These are phyloP conservation scores for Sandelia bainsii DNA, from an alignment of 2,797 vertebrate genomes.

Conservation along the genomic window DNA sequence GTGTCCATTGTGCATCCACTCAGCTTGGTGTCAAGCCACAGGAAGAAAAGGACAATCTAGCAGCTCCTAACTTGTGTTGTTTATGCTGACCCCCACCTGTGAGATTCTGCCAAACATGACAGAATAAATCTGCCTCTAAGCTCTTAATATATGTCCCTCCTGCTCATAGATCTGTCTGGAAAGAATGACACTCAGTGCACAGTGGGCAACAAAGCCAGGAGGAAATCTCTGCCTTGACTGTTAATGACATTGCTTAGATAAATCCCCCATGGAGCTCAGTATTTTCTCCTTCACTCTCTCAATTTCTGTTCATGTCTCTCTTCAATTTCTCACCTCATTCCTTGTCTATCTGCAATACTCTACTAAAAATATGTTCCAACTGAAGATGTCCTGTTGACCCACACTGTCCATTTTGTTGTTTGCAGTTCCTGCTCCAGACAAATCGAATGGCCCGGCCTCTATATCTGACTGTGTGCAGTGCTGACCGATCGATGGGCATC, in stretches of 20 bases:
- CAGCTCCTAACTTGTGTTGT: conserved; percentile 53
- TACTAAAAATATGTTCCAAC: conserved; percentile 54
- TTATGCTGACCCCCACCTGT: conserved; percentile 63
- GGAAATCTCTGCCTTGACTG: conserved; percentile 74
- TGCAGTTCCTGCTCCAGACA: conserved; percentile 62
- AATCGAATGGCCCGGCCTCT: conserved; percentile 69
- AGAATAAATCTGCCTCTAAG: conserved; percentile 71
- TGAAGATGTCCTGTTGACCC: conserved; percentile 67
- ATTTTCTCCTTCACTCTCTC: conserved; percentile 51
- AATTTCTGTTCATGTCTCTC: conserved; percentile 28
- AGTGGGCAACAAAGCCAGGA: conserved; percentile 70
- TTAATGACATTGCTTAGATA: conserved; percentile 81
- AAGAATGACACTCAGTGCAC: conserved; percentile 72
- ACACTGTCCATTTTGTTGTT: conserved; percentile 59
- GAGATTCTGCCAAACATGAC: conserved; percentile 60
- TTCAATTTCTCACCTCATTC: conserved; percentile 29
- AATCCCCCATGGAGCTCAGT: conserved; percentile 55
- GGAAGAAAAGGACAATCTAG: conserved; percentile 38
- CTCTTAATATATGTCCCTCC: conserved; percentile 77
- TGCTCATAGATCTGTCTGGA: conserved; percentile 72
- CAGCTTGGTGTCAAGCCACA: conserved; percentile 39
- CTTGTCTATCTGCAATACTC: conserved; percentile 46
- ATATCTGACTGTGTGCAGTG: conserved; percentile 58
- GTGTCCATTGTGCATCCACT: conserved; percentile 19
- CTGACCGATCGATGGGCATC: conserved; percentile 75